phyloP scores from a whole-genome alignment of 2,888 invertebrate species.

The Gastrophysa polygoni region DNA sequence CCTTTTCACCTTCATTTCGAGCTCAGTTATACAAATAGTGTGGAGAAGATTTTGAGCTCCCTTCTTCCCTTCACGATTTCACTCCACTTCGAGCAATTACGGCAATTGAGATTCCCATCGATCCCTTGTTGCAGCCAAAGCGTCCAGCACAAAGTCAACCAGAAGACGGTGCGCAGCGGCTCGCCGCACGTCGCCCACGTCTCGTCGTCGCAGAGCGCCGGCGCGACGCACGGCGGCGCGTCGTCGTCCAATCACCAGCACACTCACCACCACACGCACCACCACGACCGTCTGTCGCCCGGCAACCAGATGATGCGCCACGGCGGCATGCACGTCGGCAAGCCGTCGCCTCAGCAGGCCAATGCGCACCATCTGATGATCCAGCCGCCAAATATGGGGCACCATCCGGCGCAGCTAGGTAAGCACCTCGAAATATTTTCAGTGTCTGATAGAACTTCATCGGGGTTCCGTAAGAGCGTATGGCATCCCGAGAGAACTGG shows the following conservation, averaged over 20 bases:
- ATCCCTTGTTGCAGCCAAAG: conserved; percentile 71
- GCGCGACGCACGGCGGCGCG: conserved; percentile 56
- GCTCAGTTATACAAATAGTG: no score
- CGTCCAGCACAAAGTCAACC: conserved; percentile 60
- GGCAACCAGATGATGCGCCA: conserved; percentile 59
- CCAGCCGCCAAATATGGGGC: conserved; percentile 69
- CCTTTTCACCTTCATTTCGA: no score
- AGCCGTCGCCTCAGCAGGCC: conserved; percentile 46
- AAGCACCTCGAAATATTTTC: no score
- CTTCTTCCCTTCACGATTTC: no score
- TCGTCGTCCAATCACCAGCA: conserved; percentile 60
- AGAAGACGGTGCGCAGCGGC: conserved; percentile 54
- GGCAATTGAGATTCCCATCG: conserved; percentile 59
- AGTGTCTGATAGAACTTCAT: no score
- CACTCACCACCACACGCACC: conserved; percentile 72
- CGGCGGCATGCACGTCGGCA: conserved; percentile 56
- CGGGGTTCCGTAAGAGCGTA: no score
- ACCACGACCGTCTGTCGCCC: conserved; percentile 71
- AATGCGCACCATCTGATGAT: conserved; percentile 68
- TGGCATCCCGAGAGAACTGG: no score
- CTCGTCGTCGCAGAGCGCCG: not conserved
- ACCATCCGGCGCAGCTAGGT: conserved; percentile 61
- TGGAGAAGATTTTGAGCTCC: no score
- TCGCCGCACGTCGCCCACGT: conserved; percentile 47
- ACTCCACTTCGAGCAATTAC: no score